Base-by-base conservation (phyloP, 1,140 invertebrate genomes). In the Paraescarpia echinospica region DNA sequence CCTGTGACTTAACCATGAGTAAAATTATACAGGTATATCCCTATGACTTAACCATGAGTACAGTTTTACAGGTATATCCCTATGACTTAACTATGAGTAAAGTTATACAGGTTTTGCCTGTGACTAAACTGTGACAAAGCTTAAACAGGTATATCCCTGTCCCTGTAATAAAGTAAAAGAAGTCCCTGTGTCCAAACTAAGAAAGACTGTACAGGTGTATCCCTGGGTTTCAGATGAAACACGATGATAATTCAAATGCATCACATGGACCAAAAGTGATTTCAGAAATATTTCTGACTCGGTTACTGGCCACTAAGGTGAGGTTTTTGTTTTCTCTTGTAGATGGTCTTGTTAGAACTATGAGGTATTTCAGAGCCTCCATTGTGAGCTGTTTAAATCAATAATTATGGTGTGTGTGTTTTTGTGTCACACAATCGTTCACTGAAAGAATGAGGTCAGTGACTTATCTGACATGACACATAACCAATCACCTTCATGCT, bases 261-360 rank as follows among this genome's bases (percentile, higher is more conserved):
- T 98, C 99, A 95, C 97, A 99, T 93, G 98, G 98, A 33, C 99
- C 99, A 95, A 99, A 99, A 97, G 98, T 99, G 98, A 99, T 99
- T 0, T 99, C 99, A 0, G 99, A 99, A 97, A 99, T 99, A 94
- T 99, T 99, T 96, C 97, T 99, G 35, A 99, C 99, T 34, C 97
- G 99, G 95, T 97, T 99, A 94, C 96, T 99, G 77, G 98, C 99
- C 33, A 99, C 99, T 90, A 99, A 99, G 96, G 97, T 97, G 95
- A 94, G 93, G 33, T 77, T 92, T 89, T 8, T 48, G 34, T 8
- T 41, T 31, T 18, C 33, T 31, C 59, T 77, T 77, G 12, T 77
- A 77, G 59, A 22, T 77, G 0, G 22, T 31, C 59, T 77, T 27
- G 59, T 41, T 41, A 41, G 41, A 6, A 41, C 41, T 41, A 12